These are phyloP conservation scores for Epinephelus malabaricus DNA, from an alignment of 2,797 vertebrate species.

Conservation along the genomic window DNA sequence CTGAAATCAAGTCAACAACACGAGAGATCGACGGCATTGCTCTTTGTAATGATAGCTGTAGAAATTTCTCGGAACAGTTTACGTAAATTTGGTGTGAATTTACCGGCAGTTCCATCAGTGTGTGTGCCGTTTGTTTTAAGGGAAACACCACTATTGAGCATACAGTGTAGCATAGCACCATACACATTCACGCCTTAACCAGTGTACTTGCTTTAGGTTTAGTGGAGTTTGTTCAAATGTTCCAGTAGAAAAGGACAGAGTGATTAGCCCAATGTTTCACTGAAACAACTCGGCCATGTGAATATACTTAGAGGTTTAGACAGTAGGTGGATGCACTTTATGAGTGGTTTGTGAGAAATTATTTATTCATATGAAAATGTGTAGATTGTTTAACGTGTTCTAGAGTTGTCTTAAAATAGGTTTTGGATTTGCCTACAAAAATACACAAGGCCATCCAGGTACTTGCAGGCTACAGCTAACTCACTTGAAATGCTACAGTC, in stretches of 20 bases:
- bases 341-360: slow-evolving; percentile 70
- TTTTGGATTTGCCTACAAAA: slow-evolving; percentile 56
- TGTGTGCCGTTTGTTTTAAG: slow-evolving; percentile 69
- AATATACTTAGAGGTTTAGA: slow-evolving; percentile 68
- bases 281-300: slow-evolving; percentile 60
- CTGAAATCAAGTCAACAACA: slow-evolving; percentile 68
- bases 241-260: slow-evolving; percentile 69
- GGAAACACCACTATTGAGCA: slow-evolving; percentile 84
- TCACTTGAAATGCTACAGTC: slow-evolving; percentile 44
- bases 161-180: slow-evolving; percentile 88
- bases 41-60: slow-evolving; percentile 62
- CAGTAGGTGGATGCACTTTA: slow-evolving; percentile 81
- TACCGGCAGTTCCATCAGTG: slow-evolving; percentile 68
- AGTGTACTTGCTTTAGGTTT: slow-evolving; percentile 83
- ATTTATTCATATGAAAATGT: slow-evolving; percentile 62
- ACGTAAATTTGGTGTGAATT: slow-evolving; percentile 70
- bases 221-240: slow-evolving; percentile 76
- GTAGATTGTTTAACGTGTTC: slow-evolving; percentile 61
- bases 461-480: slow-evolving; percentile 52
- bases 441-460: slow-evolving; percentile 57
- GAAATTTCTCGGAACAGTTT: slow-evolving; percentile 60
- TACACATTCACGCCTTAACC: slow-evolving; percentile 87
- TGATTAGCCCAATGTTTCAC: slow-evolving; percentile 51
- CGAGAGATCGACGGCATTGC: slow-evolving; percentile 59
- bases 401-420: slow-evolving; percentile 70